Percentiles rank a stretch among this genome's conserved stretches.
These are phyloP conservation scores for Andricus grossulariae DNA, from an alignment of 1,140 invertebrate genomes.

Conservation along the genomic window DNA sequence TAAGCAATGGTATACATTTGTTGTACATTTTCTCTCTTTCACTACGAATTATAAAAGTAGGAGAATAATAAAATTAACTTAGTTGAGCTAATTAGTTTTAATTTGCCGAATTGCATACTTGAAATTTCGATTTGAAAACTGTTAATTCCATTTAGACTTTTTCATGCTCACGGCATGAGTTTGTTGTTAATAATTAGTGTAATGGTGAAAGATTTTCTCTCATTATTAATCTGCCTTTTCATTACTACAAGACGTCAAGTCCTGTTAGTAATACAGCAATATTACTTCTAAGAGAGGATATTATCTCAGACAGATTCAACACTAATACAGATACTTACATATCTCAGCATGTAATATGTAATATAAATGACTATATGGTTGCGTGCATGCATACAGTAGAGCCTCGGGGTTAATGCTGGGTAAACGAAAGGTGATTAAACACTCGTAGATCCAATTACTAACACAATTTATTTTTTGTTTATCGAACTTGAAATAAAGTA, in stretches of 20 bases:
- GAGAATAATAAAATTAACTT: no score
- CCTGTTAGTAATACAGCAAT: slow-evolving; percentile 20
- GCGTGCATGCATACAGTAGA: background rate
- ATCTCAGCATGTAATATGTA: slow-evolving; percentile 16
- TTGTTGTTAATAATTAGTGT: slow-evolving; percentile 6
- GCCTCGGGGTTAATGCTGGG: background rate
- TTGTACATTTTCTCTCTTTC: no score
- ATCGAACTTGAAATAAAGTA: background rate
- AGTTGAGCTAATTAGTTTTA: no score
- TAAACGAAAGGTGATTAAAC: slow-evolving; percentile 25
- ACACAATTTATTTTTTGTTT: slow-evolving; percentile 8
- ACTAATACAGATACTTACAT: slow-evolving; percentile 1
- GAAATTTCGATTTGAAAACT: no score
- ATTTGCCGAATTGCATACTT: no score
- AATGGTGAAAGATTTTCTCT: background rate
- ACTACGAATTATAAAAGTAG: no score
- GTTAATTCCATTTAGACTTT: no score
- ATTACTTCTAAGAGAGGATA: slow-evolving; percentile 2
- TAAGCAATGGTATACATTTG: no score
- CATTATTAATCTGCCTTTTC: slow-evolving; percentile 1
- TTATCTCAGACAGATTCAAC: slow-evolving; percentile 10
- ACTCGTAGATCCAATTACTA: slow-evolving; percentile 27
- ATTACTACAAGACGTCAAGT: slow-evolving; percentile 17
- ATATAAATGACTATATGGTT: slow-evolving; percentile 20
- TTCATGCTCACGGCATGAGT: background rate